Percentiles rank a stretch among this genome's conserved stretches.
These are phyloP conservation scores for Anticlea derivata DNA, from an alignment of 2,888 invertebrate species.

Conservation along the genomic window DNA sequence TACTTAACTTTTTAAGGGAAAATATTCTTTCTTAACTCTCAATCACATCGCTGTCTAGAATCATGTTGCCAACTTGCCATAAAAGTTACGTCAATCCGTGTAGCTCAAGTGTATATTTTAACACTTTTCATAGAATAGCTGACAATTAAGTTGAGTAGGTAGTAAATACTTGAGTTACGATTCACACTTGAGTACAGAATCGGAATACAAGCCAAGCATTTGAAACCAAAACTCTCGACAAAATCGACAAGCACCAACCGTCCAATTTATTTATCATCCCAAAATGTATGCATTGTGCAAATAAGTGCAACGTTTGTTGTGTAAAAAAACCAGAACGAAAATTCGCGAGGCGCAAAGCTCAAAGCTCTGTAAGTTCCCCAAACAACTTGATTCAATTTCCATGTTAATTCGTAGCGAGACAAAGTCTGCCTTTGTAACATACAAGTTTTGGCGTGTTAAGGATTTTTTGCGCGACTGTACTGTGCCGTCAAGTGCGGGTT, in stretches of 20 bases:
- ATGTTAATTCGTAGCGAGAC: slow-evolving; percentile 67
- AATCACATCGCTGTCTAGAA: no score
- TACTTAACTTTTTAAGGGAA: no score
- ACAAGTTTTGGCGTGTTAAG: slow-evolving; percentile 46
- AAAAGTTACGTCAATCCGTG: no score
- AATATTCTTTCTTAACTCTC: no score
- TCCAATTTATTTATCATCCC: slow-evolving; percentile 1
- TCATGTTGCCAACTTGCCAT: no score
- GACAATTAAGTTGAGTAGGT: no score
- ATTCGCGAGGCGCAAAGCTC: slow-evolving; percentile 16
- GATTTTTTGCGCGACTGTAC: slow-evolving; percentile 44
- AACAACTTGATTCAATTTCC: slow-evolving; percentile 71
- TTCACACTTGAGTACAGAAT: no score
- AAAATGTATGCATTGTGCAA: neutral
- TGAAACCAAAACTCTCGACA: no score
- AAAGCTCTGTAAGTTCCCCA: slow-evolving; percentile 46
- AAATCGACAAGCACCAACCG: neutral
- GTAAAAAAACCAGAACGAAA: slow-evolving; percentile 1
- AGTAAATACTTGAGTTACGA: no score
- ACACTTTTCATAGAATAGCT: no score
- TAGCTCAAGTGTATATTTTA: no score
- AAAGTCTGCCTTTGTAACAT: slow-evolving; percentile 56
- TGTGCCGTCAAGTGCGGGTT: slow-evolving; percentile 31
- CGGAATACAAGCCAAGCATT: no score
- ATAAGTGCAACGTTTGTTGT: slow-evolving; percentile 1